Conservation (phyloP, 2,888 invertebrate genomes). For the Agriotes lineatus region DNA sequence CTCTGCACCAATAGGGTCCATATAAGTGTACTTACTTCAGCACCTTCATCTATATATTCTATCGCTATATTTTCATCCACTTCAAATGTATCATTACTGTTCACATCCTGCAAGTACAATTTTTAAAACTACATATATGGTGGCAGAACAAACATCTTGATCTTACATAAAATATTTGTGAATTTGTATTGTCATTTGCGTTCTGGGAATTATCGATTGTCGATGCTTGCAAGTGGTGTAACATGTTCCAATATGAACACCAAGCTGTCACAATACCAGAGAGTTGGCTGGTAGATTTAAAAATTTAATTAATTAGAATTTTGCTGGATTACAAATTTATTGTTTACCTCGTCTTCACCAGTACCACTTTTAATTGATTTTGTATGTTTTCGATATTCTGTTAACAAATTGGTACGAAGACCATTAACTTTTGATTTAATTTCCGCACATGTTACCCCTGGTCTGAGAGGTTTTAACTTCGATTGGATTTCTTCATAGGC, state of each 20-base stretch:
- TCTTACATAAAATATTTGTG: neutral
- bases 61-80: too few species aligned
- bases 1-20: too few species aligned
- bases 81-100: too few species aligned
- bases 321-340: neutral
- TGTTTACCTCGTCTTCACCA: slow-evolving; percentile 8
- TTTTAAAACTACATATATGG: too few species aligned
- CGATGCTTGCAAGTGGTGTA: neutral
- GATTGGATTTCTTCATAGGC: neutral
- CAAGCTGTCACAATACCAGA: slow-evolving; percentile 14
- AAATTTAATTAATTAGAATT: neutral
- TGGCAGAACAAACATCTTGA: too few species aligned
- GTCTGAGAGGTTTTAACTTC: neutral
- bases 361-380: neutral
- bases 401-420: slow-evolving; percentile 2
- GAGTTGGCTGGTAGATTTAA: neutral
- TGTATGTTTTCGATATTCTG: neutral
- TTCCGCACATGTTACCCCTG: neutral
- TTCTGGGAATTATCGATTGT: neutral
- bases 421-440: slow-evolving; percentile 6
- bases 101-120: too few species aligned
- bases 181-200: neutral
- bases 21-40: too few species aligned
- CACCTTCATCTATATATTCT: too few species aligned
- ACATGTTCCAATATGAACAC: neutral